Evolutionary conservation across 1,140 invertebrate genomes (phyloP).

Genomic region (Pectinophora gossypiella): DNA sequence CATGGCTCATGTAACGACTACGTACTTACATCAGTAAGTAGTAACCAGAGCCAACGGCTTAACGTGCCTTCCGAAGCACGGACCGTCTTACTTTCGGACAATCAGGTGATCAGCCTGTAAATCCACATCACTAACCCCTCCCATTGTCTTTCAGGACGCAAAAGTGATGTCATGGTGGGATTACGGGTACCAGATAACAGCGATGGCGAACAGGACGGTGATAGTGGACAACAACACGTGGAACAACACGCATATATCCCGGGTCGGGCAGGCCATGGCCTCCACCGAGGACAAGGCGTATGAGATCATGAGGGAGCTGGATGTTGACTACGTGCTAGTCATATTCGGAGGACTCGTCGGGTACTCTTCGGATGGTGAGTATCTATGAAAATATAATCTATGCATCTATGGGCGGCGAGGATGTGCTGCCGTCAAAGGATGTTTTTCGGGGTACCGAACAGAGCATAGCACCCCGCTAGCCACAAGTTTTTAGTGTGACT

Average conservation of each 20-base stretch:
- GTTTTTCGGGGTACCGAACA: too few species aligned
- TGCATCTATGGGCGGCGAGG: too few species aligned
- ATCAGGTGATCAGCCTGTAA: too few species aligned
- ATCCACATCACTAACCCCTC: too few species aligned
- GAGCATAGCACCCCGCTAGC: too few species aligned
- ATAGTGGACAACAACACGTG: slow-evolving; percentile 99
- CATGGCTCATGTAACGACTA: too few species aligned
- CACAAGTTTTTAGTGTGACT: too few species aligned
- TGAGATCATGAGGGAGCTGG: slow-evolving; percentile 97
- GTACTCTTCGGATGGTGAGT: slow-evolving; percentile 96
- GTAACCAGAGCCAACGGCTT: too few species aligned
- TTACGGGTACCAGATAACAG: slow-evolving; percentile 99
- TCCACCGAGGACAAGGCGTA: slow-evolving; percentile 97
- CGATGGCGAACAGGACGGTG: slow-evolving; percentile 98
- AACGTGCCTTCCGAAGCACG: too few species aligned
- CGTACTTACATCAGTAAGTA: too few species aligned
- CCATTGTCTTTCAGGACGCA: slow-evolving; percentile 81
- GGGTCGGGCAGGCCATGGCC: slow-evolving; percentile 98
- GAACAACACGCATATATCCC: slow-evolving; percentile 99
- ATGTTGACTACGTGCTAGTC: slow-evolving; percentile 98
- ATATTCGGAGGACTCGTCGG: slow-evolving; percentile 98
- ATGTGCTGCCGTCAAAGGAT: too few species aligned
- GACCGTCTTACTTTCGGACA: too few species aligned
- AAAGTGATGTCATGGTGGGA: slow-evolving; percentile 99
- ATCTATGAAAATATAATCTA: not conserved